A percentile compares a stretch with the other conserved stretches of the same genome.
Conservation (phyloP, 2,113 vertebrate genomes). For the Arvicanthis niloticus region DNA sequence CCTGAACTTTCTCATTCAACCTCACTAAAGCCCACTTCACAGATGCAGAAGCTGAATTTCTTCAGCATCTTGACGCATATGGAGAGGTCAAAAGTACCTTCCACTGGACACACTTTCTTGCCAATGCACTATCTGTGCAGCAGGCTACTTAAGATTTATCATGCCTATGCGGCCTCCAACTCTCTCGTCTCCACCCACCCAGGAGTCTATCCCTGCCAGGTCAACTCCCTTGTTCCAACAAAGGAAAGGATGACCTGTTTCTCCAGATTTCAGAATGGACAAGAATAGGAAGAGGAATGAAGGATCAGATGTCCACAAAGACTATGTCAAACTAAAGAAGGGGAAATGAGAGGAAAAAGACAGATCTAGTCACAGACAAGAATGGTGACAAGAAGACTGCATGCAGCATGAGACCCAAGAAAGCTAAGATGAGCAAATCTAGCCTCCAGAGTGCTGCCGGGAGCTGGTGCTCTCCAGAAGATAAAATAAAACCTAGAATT, state of each 20-base stretch:
- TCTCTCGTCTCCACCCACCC: neutral
- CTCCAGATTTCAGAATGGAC: neutral
- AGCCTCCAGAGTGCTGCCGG: neutral
- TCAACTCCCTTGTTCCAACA: neutral
- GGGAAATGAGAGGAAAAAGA: neutral
- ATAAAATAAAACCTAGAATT: neutral
- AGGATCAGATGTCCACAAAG: neutral
- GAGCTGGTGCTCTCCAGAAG: neutral
- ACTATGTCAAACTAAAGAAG: neutral
- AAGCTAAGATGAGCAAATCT: neutral
- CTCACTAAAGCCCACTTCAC: slow-evolving; percentile 4
- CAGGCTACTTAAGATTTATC: neutral
- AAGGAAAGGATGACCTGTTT: neutral
- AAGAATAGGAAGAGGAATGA: neutral
- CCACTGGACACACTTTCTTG: neutral
- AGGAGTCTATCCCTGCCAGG: neutral
- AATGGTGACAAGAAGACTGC: neutral
- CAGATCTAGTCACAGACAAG: neutral
- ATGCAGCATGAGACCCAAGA: neutral
- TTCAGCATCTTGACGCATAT: neutral
- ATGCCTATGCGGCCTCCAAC: neutral
- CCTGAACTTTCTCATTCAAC: neutral
- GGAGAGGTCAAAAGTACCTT: neutral
- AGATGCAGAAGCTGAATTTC: slow-evolving; percentile 41
- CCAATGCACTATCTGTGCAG: neutral